Percentiles rank a stretch among this genome's conserved stretches.
Evolutionary conservation across 2,888 invertebrate species (phyloP).

Genomic region (Trichopoda pennipes): DNA sequence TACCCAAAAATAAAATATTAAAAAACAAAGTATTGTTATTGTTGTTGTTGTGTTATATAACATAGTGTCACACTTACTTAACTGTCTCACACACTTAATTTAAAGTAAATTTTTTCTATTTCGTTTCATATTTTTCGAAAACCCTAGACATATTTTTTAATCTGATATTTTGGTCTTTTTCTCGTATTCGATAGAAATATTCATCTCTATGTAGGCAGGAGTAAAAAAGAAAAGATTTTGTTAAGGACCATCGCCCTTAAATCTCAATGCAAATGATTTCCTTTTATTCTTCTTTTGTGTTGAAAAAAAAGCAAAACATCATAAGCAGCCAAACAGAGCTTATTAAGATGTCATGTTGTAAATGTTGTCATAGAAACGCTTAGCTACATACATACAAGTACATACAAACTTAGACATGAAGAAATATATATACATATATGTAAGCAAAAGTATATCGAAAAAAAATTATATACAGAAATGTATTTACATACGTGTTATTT

Average conservation of each 20-base stretch:
- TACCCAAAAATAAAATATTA: too few relatives aligned
- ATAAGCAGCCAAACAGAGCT: background rate
- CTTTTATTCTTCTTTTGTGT: background rate
- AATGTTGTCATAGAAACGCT: background rate
- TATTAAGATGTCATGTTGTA: background rate
- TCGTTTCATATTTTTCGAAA: background rate
- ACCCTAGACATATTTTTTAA: background rate
- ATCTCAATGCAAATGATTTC: conserved; percentile 51
- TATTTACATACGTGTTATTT: conserved; percentile 7
- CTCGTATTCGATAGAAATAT: background rate
- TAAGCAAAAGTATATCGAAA: background rate
- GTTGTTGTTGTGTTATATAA: too few relatives aligned
- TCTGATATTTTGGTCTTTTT: too few relatives aligned
- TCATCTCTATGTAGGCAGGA: background rate
- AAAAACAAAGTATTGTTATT: too few relatives aligned
- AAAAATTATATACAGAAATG: conserved; percentile 3
- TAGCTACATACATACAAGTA: background rate
- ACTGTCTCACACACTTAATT: too few relatives aligned
- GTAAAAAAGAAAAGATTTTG: conserved; percentile 27
- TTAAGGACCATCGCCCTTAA: conserved; percentile 32
- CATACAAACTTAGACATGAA: background rate
- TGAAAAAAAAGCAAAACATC: background rate
- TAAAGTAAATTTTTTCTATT: too few relatives aligned
- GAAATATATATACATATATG: background rate
- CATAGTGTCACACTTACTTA: too few relatives aligned